Evolutionary conservation across 2,797 vertebrate species (phyloP), one percentile per base, ranked within the genome.

Genomic region (Hybognathus amarus): DNA sequence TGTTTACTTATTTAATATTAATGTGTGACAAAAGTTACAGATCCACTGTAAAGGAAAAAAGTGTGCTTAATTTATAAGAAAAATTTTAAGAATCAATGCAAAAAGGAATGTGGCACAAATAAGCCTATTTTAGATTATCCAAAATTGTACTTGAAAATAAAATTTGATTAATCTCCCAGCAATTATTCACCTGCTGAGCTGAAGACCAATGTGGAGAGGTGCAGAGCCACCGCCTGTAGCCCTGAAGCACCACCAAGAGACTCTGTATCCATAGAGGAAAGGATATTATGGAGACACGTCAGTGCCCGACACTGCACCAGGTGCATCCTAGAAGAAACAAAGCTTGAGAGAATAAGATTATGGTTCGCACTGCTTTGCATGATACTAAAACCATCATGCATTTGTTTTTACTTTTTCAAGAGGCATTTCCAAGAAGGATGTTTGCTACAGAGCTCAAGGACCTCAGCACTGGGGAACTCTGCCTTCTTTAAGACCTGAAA

Each of bases 401-500:
- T 59, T 4, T 42, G 18, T 82, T 52, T 90, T 94, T 97, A 99
- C 97, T 96, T 99, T 93, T 94, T 96, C 86, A 96, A 93, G 89
- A 99, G 92, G 64, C 94, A 90, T 91, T 94, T 98, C 98, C 98
- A 99, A 52, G 94, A 89, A 0, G 95, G 87, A 89, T 89, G 94
- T 83, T 91, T 91, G 56, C 79, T 92, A 90, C 98, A 99, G 87
- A 95, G 69, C 33, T 96, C 94, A 80, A 96, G 70, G n/a, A 96
- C 96, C 85, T 89, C 89, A 38, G 82, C 93, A 89, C 91, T 93
- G 20, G 97, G 97, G 89, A 97, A 97, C 85, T 94, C 91, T 0
- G 97, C 98, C 94, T 97, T 99, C 93, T 96, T 97, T 83, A 99
- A 94, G 87, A 99, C 96, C 98, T 99, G 38, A 64, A 61, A 79